Conservation (phyloP, 2,888 invertebrate genomes). For the Ornithoptera priamus region DNA sequence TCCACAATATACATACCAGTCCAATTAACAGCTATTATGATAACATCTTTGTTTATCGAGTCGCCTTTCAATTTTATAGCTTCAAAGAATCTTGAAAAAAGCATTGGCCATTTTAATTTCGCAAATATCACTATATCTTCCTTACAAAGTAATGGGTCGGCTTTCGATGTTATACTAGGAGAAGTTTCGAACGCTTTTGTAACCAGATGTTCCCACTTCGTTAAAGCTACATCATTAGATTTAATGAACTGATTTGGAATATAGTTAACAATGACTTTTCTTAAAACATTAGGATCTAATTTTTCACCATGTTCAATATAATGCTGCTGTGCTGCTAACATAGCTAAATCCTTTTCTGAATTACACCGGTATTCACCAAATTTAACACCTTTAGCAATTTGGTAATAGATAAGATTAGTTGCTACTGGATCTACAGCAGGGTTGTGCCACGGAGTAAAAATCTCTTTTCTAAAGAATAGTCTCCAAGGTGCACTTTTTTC, state of each 20-base stretch:
- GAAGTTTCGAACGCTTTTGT: constrained; percentile 86
- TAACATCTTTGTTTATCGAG: constrained; percentile 83
- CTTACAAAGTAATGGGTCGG: constrained; percentile 86
- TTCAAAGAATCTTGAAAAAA: constrained; percentile 97
- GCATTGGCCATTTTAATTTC: constrained; percentile 95
- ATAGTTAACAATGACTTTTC: constrained; percentile 87
- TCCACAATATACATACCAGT: constrained; percentile 95
- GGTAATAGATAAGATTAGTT: constrained; percentile 93
- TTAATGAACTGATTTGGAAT: constrained; percentile 88
- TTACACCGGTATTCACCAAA: constrained; percentile 94
- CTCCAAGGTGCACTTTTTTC: constrained; percentile 94
- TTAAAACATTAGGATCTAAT: constrained; percentile 84
- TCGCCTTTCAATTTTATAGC: constrained; percentile 88
- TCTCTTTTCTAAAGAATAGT: constrained; percentile 92
- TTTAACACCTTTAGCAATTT: constrained; percentile 92
- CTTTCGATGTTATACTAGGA: constrained; percentile 84
- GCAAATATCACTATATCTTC: constrained; percentile 95
- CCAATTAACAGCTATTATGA: constrained; percentile 96
- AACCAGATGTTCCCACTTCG: constrained; percentile 87
- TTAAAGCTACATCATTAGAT: constrained; percentile 81
- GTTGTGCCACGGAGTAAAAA: constrained; percentile 96
- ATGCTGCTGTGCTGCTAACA: constrained; percentile 94
- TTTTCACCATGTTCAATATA: constrained; percentile 89
- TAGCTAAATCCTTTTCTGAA: constrained; percentile 91
- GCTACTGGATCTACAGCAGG: constrained; percentile 89